Percentiles rank a stretch among this genome's conserved stretches.
phyloP scores from a whole-genome alignment of 23 tunicate genomes.

The Styela plicata region DNA sequence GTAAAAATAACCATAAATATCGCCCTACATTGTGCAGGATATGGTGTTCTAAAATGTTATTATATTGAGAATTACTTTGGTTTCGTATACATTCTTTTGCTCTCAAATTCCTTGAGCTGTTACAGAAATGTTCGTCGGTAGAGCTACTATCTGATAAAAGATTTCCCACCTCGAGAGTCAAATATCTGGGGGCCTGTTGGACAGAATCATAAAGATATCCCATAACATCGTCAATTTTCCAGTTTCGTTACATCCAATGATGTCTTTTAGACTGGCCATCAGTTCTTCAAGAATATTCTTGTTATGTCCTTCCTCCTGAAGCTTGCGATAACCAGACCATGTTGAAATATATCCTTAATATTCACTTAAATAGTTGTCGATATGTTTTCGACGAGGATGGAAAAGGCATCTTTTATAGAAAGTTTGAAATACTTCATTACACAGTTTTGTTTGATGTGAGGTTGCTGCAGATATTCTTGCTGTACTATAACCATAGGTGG shows the following conservation, averaged over 20 bases:
- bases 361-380: slow-evolving; percentile 44
- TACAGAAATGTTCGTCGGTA: no score
- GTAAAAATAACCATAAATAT: no score
- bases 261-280: slow-evolving; percentile 3
- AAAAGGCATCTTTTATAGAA: slow-evolving; percentile 43
- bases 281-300: slow-evolving; percentile 35
- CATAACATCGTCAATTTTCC: slow-evolving; percentile 19
- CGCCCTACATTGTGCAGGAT: no score
- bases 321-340: slow-evolving; percentile 71
- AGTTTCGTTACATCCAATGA: background rate
- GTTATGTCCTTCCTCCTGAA: background rate
- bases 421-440: slow-evolving; percentile 24
- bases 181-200: slow-evolving; percentile 36
- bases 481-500: slow-evolving; percentile 33
- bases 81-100: no score
- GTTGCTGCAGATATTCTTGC: background rate
- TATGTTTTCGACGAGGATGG: slow-evolving; percentile 62
- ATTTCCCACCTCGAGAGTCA: background rate
- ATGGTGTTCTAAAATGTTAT: no score
- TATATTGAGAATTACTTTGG: no score
- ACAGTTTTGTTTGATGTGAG: background rate
- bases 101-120: no score
- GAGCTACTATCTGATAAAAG: no score
- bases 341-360: slow-evolving; percentile 47
- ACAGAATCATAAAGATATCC: slow-evolving; percentile 46